Evolutionary conservation across 2,797 vertebrate species (phyloP).

Genomic region (Anguilla megastoma): DNA sequence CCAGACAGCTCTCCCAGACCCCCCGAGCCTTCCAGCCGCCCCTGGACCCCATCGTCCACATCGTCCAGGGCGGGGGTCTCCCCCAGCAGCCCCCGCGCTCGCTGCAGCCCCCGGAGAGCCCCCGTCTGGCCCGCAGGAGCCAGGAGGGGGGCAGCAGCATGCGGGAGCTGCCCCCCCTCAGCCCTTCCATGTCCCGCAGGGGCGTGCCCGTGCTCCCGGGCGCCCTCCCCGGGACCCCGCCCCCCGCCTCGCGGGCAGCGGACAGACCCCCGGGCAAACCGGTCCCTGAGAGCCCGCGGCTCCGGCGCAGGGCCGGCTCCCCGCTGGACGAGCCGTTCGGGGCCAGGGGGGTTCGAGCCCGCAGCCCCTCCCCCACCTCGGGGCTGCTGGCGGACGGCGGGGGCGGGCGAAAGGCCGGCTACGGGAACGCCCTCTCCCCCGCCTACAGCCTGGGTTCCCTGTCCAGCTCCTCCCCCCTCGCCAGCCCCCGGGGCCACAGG

Average conservation of each 20-base stretch:
- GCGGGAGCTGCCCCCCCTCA: conserved; percentile 86
- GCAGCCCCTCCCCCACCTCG: conserved; percentile 81
- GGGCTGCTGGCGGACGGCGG: conserved; percentile 43
- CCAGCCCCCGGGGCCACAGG: conserved; percentile 79
- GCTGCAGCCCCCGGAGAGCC: conserved; percentile 84
- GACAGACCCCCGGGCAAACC: conserved; percentile 67
- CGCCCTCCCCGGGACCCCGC: conserved; percentile 63
- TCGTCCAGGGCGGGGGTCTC: conserved; percentile 51
- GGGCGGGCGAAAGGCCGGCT: conserved; percentile 68
- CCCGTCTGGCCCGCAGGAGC: conserved; percentile 74
- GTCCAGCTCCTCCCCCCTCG: conserved; percentile 68
- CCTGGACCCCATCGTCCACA: conserved; percentile 71
- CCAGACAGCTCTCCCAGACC: conserved; percentile 62
- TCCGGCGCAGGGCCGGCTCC: conserved; percentile 64
- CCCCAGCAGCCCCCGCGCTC: conserved; percentile 59
- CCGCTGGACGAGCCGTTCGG: conserved; percentile 57
- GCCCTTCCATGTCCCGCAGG: conserved; percentile 82
- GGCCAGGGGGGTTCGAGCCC: conserved; percentile 67
- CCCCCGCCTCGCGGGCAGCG: conserved; percentile 56
- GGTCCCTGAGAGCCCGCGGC: conserved; percentile 77
- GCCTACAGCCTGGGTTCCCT: conserved; percentile 79
- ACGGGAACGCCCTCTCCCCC: conserved; percentile 73
- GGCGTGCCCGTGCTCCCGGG: conserved; percentile 73
- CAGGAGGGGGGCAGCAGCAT: conserved; percentile 69
- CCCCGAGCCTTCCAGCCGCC: conserved; percentile 47